A percentile compares a stretch with the other conserved stretches of the same genome.
Evolutionary conservation across 2,113 vertebrate genomes (phyloP).

Genomic region (Archocentrus centrarchus): DNA sequence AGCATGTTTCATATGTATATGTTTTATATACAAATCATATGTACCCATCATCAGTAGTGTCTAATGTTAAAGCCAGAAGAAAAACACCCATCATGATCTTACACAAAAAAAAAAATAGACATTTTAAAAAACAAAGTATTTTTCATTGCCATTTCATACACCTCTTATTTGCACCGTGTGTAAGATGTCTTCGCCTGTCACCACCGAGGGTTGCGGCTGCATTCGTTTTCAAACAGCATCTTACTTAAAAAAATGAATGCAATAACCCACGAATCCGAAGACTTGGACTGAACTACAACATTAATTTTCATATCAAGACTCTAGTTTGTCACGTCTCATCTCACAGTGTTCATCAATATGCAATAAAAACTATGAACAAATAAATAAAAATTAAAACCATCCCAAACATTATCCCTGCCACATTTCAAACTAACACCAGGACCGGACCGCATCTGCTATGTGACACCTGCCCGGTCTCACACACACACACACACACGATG

Average conservation of each 20-base stretch:
- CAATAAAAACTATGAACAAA: constrained; percentile 66
- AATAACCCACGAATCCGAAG: constrained; percentile 5
- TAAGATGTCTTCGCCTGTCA: constrained; percentile 26
- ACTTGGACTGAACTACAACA: constrained; percentile 35
- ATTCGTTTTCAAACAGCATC: constrained; percentile 33
- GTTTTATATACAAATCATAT: constrained; percentile 73
- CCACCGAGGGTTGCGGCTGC: constrained; percentile 14
- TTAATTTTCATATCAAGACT: constrained; percentile 27
- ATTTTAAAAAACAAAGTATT: constrained; percentile 52
- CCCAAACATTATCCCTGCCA: constrained; percentile 67
- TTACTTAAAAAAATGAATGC: constrained; percentile 28
- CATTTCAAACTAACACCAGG: constrained; percentile 55
- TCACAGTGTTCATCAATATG: constrained; percentile 76
- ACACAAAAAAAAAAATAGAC: constrained; percentile 46
- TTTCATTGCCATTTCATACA: constrained; percentile 63
- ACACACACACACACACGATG: constrained; percentile 2
- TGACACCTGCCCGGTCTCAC: constrained; percentile 42
- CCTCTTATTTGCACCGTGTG: constrained; percentile 55
- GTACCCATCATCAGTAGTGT: constrained; percentile 79
- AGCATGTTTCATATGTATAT: constrained; percentile 48
- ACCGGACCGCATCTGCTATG: constrained; percentile 45
- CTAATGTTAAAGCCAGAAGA: constrained; percentile 56
- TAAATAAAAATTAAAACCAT: constrained; percentile 66
- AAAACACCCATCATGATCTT: constrained; percentile 55
- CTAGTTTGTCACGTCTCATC: constrained; percentile 53